Percentiles rank a stretch among this genome's conserved stretches.
phyloP scores from a whole-genome alignment of 2,797 vertebrate genomes.

The Alcedo atthis region DNA sequence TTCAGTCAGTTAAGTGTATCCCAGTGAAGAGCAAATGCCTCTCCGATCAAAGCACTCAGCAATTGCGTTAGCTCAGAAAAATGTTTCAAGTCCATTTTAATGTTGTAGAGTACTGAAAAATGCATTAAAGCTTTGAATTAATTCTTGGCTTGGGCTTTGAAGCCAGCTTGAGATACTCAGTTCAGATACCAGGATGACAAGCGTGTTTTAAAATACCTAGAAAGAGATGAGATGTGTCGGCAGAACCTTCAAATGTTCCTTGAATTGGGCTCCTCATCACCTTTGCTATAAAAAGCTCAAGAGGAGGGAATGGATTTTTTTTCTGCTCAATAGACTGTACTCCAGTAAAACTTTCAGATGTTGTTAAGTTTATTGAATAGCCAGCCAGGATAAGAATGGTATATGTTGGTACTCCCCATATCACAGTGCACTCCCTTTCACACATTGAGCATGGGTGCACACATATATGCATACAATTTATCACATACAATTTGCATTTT shows the following conservation, averaged over 20 bases:
- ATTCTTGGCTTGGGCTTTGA: not conserved
- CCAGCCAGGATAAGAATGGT: no score
- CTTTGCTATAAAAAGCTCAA: not conserved
- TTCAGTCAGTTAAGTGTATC: not conserved
- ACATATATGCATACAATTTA: accelerated
- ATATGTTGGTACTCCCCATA: no score
- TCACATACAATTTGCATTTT: not conserved
- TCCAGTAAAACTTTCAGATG: not conserved
- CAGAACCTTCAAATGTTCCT: not conserved
- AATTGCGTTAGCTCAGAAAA: not conserved
- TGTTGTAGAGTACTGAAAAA: not conserved
- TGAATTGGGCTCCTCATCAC: not conserved
- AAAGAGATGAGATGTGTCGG: not conserved
- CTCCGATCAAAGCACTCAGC: not conserved
- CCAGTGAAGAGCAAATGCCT: not conserved
- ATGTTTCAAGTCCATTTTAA: not conserved
- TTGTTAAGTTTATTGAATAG: not conserved
- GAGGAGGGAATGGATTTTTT: not conserved
- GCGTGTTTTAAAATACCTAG: not conserved
- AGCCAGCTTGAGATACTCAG: not conserved
- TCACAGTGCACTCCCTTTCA: not conserved
- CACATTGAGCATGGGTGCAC: no score
- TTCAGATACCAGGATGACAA: not conserved
- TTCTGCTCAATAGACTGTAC: not conserved
- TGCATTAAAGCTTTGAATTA: not conserved